Base-by-base conservation (phyloP, 1,140 invertebrate species). In the Tetragonula clypearis region DNA sequence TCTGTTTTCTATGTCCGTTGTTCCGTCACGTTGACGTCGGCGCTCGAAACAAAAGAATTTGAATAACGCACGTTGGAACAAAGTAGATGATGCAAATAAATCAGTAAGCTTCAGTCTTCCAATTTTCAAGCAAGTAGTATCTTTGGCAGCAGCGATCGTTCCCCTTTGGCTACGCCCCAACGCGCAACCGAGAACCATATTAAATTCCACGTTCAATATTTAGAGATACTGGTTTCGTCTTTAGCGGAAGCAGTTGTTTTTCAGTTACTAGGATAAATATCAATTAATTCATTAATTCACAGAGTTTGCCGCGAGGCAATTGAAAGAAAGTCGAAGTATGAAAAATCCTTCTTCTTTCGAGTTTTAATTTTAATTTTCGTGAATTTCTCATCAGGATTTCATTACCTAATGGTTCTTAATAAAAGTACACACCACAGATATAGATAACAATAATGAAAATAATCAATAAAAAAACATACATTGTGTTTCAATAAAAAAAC, bases 1-100 rank as follows among this genome's bases (percentile, higher is more conserved):
- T 17, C 73, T 8, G n/a, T 35, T n/a, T 69, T 71, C 60, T 8
- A 8, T 49, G 0, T 49, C 49, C 30, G 60, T 55, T 72, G 76
- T 55, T 79, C 68, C 35, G 26, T 35, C 75, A 75, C 23, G 62
- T 60, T 41, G 30, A 23, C 55, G 56, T 72, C 82, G 69, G 41
- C 41, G 3, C 21, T 21, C 21, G 56, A 66, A 72, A 79, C 56
- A 79, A 84, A 71, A 60, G 23, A 82, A 80, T 80, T 66, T 73
- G 78, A 80, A 85, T 85, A 73, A 85, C 80, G 78, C 78, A 81
- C 69, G 71, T 68, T 79, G 78, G 81, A 85, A 85, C 78, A 78
- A 58, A 81, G 49, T 72, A 35, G 60, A 49, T 49, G 88, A 89
- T 88, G 88, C 83, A 89, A 88, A 89, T 89, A 89, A 89, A 86